Evolutionary conservation across 2,888 invertebrate species (phyloP).

Genomic region (Aspidapion aeneum): DNA sequence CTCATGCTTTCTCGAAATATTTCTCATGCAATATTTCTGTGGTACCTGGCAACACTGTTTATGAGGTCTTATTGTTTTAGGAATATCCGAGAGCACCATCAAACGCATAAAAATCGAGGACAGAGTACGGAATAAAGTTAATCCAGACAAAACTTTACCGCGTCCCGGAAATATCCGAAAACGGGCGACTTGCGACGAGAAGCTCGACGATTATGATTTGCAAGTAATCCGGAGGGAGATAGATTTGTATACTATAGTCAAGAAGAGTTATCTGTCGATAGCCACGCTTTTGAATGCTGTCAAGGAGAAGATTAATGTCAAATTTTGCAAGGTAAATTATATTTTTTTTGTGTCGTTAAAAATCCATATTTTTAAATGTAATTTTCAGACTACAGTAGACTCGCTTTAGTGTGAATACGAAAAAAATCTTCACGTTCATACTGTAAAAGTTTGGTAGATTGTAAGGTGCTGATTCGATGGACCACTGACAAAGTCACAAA

Average conservation of each 20-base stretch:
- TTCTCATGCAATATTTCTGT: too few relatives aligned
- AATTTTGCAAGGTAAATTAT: not conserved
- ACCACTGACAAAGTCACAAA: too few relatives aligned
- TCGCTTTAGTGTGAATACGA: too few relatives aligned
- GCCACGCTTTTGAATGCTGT: slow-evolving; percentile 3
- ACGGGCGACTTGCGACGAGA: slow-evolving; percentile 11
- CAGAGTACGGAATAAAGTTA: slow-evolving; percentile 7
- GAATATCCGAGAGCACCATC: slow-evolving; percentile 13
- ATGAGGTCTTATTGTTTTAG: not conserved
- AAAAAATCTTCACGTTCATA: too few relatives aligned
- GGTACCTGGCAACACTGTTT: too few relatives aligned
- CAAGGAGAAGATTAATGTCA: slow-evolving; percentile 1
- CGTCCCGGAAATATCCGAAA: slow-evolving; percentile 11
- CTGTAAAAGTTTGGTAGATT: too few relatives aligned
- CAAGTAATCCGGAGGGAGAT: slow-evolving; percentile 6
- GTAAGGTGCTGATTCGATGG: too few relatives aligned
- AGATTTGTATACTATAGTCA: not conserved
- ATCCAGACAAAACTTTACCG: slow-evolving; percentile 5
- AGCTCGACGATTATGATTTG: slow-evolving; percentile 15
- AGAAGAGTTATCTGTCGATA: not conserved
- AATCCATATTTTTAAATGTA: too few relatives aligned
- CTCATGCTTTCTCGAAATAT: too few relatives aligned
- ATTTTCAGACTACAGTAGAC: too few relatives aligned
- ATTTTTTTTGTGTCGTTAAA: too few relatives aligned
- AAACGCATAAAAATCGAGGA: slow-evolving; percentile 14